Conservation (phyloP, 2,888 invertebrate genomes). For the Lingula anatina region DNA sequence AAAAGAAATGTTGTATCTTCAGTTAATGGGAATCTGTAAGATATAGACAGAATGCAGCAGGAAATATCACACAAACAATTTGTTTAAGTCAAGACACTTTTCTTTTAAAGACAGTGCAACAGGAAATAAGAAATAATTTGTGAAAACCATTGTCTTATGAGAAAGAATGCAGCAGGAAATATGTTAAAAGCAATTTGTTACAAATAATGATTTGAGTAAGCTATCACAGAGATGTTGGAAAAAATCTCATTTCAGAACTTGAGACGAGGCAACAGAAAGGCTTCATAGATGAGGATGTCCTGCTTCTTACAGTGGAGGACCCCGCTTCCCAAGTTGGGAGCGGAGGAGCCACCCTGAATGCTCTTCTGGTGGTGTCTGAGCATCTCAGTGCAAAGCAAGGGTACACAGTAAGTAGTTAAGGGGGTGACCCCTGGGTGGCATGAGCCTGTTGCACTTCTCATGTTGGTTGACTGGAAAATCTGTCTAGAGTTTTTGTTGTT, state of each 20-base stretch:
- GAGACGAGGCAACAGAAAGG: conserved; percentile 41
- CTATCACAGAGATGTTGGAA: background rate
- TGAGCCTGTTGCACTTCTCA: too few relatives aligned
- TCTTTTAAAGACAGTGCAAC: too few relatives aligned
- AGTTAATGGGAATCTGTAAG: too few relatives aligned
- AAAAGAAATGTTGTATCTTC: too few relatives aligned
- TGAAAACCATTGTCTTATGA: too few relatives aligned
- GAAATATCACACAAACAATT: too few relatives aligned
- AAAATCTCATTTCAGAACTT: conserved; percentile 30
- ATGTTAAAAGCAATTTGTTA: too few relatives aligned
- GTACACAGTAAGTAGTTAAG: conserved; percentile 43
- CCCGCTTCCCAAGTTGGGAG: conserved; percentile 53
- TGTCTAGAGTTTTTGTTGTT: background rate
- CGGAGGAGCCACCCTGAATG: conserved; percentile 57
- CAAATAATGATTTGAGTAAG: too few relatives aligned
- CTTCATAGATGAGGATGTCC: conserved; percentile 32
- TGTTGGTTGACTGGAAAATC: background rate
- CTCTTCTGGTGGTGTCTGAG: conserved; percentile 54
- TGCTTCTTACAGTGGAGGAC: conserved; percentile 54
- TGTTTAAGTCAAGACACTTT: too few relatives aligned
- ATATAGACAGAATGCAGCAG: background rate
- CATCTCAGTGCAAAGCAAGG: conserved; percentile 52
- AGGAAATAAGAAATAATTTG: too few relatives aligned
- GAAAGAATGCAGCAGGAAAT: too few relatives aligned
- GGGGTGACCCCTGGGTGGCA: background rate